phyloP scores from a whole-genome alignment of 2,888 invertebrate species.

The Diarsia brunnea region DNA sequence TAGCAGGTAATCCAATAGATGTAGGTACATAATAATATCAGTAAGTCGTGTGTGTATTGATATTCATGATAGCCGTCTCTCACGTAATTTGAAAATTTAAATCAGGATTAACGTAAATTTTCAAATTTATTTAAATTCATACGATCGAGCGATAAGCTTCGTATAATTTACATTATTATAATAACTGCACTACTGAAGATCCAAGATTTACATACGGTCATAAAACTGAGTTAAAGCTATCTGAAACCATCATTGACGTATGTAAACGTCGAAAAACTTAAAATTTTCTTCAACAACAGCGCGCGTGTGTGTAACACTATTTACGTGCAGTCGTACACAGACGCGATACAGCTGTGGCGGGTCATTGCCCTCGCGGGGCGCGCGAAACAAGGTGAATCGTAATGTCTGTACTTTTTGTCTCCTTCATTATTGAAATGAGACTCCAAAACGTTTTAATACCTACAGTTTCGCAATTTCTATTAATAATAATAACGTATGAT shows the following conservation, averaged over 20 bases:
- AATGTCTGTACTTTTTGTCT: conserved; percentile 80
- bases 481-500: conserved; percentile 64
- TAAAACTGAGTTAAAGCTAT: conserved; percentile 19
- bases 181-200: conserved; percentile 28
- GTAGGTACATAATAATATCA: background rate
- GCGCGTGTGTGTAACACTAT: conserved; percentile 76
- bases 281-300: conserved; percentile 63
- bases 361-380: conserved; percentile 83
- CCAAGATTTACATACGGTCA: conserved; percentile 4
- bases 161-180: conserved; percentile 33
- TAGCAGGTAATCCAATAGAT: background rate
- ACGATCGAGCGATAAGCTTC: conserved; percentile 19
- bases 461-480: conserved; percentile 66
- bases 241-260: conserved; percentile 38
- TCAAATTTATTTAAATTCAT: conserved; percentile 45
- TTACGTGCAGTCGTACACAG: conserved; percentile 71
- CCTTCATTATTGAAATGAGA: conserved; percentile 76
- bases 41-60: conserved; percentile 25
- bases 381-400: conserved; percentile 89
- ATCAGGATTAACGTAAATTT: conserved; percentile 34
- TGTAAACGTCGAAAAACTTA: conserved; percentile 48
- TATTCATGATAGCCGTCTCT: conserved; percentile 33
- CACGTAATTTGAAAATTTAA: conserved; percentile 32
- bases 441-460: conserved; percentile 67
- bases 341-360: conserved; percentile 84